Evolutionary conservation across 2,888 invertebrate species (phyloP).

Genomic region (Macaria notata): DNA sequence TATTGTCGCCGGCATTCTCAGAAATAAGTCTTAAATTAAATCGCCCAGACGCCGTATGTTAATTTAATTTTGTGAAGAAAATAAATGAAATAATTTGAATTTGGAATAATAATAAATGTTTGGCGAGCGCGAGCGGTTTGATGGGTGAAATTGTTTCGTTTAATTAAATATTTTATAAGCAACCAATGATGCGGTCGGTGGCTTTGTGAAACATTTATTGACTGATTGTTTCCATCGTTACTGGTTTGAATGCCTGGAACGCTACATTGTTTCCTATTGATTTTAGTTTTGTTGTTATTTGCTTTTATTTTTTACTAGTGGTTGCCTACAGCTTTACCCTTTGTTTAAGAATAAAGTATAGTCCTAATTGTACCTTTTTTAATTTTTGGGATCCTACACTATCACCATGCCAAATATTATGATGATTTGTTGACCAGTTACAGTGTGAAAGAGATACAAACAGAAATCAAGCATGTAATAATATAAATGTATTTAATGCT

Average conservation of each 20-base stretch:
- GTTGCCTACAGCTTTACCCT: no score
- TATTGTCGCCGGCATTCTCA: constrained; percentile 25
- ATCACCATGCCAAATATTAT: no score
- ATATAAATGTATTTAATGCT: no score
- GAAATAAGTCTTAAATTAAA: constrained; percentile 32
- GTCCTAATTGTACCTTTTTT: no score
- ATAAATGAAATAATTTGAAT: constrained; percentile 29
- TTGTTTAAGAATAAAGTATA: no score
- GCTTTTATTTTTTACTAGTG: no score
- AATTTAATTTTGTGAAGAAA: constrained; percentile 32
- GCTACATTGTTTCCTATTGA: no score
- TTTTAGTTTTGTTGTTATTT: no score
- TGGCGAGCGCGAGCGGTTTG: constrained; percentile 14
- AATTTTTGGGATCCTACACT: no score
- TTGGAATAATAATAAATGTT: constrained; percentile 30
- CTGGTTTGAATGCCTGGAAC: background rate
- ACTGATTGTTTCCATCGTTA: constrained; percentile 10
- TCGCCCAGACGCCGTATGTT: constrained; percentile 27
- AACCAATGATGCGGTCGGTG: constrained; percentile 6
- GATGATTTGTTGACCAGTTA: no score
- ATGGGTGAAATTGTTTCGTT: constrained; percentile 14
- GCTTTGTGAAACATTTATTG: constrained; percentile 1
- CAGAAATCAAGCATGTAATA: no score
- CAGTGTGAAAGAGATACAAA: no score
- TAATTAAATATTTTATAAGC: constrained; percentile 14